Evolutionary conservation across 2,113 vertebrate species (phyloP).

Genomic region (Psephotus haematonotus): DNA sequence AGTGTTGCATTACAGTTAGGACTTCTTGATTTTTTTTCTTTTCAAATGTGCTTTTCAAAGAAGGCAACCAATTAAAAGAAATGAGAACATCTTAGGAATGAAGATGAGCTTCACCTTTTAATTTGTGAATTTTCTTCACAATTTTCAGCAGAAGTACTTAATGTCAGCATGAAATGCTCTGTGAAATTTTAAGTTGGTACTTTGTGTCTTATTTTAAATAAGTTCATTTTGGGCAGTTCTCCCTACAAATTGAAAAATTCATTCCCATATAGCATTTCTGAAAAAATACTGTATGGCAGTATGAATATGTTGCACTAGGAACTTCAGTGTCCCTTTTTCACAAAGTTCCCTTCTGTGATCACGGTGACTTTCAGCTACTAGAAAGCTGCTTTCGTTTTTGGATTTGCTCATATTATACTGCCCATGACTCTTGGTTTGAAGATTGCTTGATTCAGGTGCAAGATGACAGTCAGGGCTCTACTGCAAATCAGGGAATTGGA

Average conservation of each 20-base stretch:
- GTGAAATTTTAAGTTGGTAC: neutral
- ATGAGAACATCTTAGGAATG: neutral
- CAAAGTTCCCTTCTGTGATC: neutral
- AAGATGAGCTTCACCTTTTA: neutral
- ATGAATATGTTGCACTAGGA: neutral
- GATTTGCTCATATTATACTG: neutral
- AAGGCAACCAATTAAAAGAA: neutral
- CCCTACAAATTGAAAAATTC: neutral
- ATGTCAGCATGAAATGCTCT: fast-evolving
- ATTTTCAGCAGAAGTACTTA: neutral
- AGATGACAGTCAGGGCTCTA: neutral
- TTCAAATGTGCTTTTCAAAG: neutral
- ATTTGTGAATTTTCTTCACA: neutral
- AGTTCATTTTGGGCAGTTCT: neutral
- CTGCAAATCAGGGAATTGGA: neutral
- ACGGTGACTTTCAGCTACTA: neutral
- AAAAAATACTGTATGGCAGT: neutral
- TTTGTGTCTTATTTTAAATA: neutral
- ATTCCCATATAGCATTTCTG: neutral
- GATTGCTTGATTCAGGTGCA: neutral
- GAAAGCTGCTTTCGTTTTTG: neutral
- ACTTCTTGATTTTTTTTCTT: neutral
- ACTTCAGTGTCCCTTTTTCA: neutral
- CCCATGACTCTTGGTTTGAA: neutral
- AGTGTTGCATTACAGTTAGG: neutral